These are phyloP conservation scores for Apodemia duryi DNA, from an alignment of 2,888 invertebrate genomes.

Conservation along the genomic window DNA sequence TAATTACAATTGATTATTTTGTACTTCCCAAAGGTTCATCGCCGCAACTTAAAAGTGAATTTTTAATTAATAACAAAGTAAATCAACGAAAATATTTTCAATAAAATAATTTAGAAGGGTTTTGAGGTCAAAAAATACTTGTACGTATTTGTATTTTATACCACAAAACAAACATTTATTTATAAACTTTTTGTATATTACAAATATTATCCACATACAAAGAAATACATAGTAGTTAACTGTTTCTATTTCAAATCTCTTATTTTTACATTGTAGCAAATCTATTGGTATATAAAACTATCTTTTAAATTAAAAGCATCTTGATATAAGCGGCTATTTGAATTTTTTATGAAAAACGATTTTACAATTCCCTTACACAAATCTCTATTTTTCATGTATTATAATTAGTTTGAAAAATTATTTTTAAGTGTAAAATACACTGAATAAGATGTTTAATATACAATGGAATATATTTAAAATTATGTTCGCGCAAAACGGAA, in stretches of 20 bases:
- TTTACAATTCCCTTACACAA: conserved; percentile 34
- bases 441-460: conserved; percentile 33
- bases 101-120: not conserved
- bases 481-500: conserved; percentile 32
- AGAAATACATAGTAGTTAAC: conserved; percentile 31
- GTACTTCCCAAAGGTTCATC: conserved; percentile 21
- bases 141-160: conserved; percentile 9
- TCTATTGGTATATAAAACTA: conserved; percentile 34
- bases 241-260: conserved; percentile 30
- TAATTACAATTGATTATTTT: conserved; percentile 15
- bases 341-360: conserved; percentile 30
- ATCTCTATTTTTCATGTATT: conserved; percentile 35
- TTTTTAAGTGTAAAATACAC: conserved; percentile 36
- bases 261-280: conserved; percentile 34
- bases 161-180: conserved; percentile 16
- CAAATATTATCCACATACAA: conserved; percentile 33
- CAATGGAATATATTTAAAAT: conserved; percentile 30
- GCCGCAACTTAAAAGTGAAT: conserved; percentile 15
- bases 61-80: not conserved
- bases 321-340: conserved; percentile 31
- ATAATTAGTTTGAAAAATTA: conserved; percentile 38
- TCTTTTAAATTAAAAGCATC: conserved; percentile 29
- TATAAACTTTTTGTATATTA: conserved; percentile 32
- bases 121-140: conserved; percentile 14
- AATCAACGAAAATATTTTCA: not conserved